Evolutionary conservation across 2,888 invertebrate species (phyloP).

Genomic region (Eretmocerus hayati): DNA sequence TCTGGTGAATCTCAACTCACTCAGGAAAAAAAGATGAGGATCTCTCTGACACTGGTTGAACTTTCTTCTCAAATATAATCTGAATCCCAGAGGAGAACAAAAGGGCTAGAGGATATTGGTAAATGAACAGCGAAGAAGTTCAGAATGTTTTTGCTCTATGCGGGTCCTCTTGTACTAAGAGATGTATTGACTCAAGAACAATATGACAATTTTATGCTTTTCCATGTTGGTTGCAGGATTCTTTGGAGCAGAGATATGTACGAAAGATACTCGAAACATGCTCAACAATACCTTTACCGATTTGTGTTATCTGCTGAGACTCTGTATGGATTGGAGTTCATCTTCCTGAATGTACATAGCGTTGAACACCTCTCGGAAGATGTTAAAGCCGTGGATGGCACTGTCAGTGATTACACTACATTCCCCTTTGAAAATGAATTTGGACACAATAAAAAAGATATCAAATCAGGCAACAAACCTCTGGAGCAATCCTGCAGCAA

Average conservation of each 20-base stretch:
- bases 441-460: background rate
- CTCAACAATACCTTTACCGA: background rate
- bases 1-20: background rate
- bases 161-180: background rate
- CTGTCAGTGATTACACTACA: background rate
- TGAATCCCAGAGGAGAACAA: background rate
- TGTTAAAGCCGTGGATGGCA: background rate
- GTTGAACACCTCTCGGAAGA: background rate
- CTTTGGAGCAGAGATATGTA: background rate
- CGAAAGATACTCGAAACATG: background rate
- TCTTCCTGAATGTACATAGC: background rate
- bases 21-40: background rate
- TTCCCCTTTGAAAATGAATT: background rate
- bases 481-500: no score
- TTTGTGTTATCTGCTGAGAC: background rate
- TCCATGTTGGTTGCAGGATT: background rate
- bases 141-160: background rate
- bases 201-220: background rate
- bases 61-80: background rate
- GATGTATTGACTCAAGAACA: background rate
- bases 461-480: background rate
- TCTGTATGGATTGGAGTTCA: background rate
- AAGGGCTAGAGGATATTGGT: background rate
- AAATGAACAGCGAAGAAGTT: conserved; percentile 5
- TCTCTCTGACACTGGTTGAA: background rate